Conservation (phyloP, 2,797 vertebrate genomes). For the Neosilurus mollespiculum region DNA sequence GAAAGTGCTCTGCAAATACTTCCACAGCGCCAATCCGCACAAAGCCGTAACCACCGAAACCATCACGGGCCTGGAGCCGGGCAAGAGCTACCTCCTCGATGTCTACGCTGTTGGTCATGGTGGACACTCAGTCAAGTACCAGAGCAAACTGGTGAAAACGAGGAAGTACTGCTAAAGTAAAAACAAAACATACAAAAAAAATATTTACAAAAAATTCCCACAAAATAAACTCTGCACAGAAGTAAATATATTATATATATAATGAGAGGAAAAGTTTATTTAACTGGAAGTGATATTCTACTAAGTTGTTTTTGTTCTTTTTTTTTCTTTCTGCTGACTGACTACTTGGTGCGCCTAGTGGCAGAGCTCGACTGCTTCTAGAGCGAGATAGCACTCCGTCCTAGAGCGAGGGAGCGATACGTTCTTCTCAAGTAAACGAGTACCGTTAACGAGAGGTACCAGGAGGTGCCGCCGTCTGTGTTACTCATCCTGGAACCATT, state of each 20-base stretch:
- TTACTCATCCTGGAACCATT: slow-evolving; percentile 38
- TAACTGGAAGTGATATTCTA: slow-evolving; percentile 84
- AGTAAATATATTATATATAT: slow-evolving; percentile 81
- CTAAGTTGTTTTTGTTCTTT: slow-evolving; percentile 75
- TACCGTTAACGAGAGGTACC: slow-evolving; percentile 33
- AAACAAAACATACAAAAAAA: slow-evolving; percentile 48
- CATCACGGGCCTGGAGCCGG: slow-evolving; percentile 86
- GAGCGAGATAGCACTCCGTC: slow-evolving; percentile 82
- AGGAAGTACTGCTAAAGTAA: slow-evolving; percentile 91
- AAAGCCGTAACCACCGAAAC: slow-evolving; percentile 97
- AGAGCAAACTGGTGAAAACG: slow-evolving; percentile 98
- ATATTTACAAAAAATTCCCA: slow-evolving; percentile 33
- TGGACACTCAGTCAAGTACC: slow-evolving; percentile 94
- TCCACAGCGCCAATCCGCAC: slow-evolving; percentile 94
- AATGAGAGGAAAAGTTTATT: slow-evolving; percentile 68
- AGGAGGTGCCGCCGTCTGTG: slow-evolving; percentile 53
- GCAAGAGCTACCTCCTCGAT: slow-evolving; percentile 94
- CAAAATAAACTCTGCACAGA: slow-evolving; percentile 71
- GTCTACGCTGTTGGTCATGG: slow-evolving; percentile 94
- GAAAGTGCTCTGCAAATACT: slow-evolving; percentile 98
- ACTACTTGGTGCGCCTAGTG: slow-evolving; percentile 83
- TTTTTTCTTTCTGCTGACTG: slow-evolving; percentile 70
- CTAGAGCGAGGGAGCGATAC: slow-evolving; percentile 75
- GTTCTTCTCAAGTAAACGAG: slow-evolving; percentile 83
- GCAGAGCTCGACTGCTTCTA: slow-evolving; percentile 80